Evolutionary conservation across 2,888 invertebrate species (phyloP), one percentile per base, ranked within the genome.

Genomic region (Gymnosoma rotundatum): DNA sequence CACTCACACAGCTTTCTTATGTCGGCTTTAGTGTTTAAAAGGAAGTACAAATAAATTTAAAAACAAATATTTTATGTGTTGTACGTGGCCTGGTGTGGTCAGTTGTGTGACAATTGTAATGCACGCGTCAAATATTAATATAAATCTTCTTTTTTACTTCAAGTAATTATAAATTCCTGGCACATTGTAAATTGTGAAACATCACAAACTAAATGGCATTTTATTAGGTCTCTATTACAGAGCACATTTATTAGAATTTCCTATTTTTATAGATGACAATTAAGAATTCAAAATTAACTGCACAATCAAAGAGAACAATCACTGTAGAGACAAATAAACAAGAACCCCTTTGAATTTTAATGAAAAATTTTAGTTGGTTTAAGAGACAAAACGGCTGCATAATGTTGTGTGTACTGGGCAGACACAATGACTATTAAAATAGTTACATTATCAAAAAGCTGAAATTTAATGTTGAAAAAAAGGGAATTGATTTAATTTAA

Each of bases 81-180:
- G 42, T 64, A 75, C 83, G 79, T 75, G 83, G 12, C 18, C 9
- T 32, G 7, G 54, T 66, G 36, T 48, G 64, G 56, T 52, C 58
- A 60, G 72, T 38, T 72, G 21, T 58, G 42, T 58, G 32, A 45
- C 48, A 63, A 64, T 63, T 60, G 63, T 63, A 45, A 67, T 54
- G 78, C 84, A 84, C 80, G 84, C 52, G 78, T 74, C 69, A 69
- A 74, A 81, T 74, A 74, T 74, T 73, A 73, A 38, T 66, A 80
- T 21, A 42, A 21, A 63, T 64, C 25, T 54, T 10, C 12, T 32
- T 32, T 32, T 32, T 32, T 70, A 38, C 21, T 21, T 12, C 9
- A 14, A 60, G 36, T 9, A 72, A 72, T 84, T 74, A 81, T 3
- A 21, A 52, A 84, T 84, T 78, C 80, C 2, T 78, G 21, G 14